These are phyloP conservation scores for Erpornis zantholeuca DNA, from an alignment of 2,113 vertebrate species.

Conservation along the genomic window DNA sequence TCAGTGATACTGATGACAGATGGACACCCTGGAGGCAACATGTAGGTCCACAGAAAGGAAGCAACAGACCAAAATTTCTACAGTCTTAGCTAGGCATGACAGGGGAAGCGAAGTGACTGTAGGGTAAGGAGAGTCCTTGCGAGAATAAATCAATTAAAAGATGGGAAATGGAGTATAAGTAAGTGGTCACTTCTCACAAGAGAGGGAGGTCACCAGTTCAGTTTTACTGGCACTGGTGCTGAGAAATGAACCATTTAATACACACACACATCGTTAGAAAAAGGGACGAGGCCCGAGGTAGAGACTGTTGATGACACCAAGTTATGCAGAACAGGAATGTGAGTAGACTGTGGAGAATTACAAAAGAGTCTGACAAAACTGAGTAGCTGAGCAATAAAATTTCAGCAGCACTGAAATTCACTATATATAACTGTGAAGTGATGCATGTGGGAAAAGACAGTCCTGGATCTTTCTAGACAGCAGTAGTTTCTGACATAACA, in stretches of 20 bases:
- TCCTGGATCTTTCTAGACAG: background rate
- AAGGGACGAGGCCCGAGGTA: background rate
- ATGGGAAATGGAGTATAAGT: background rate
- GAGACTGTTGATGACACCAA: background rate
- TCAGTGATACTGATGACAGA: background rate
- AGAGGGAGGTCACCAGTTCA: background rate
- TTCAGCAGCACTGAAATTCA: background rate
- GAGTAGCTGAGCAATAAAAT: background rate
- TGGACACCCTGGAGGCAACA: background rate
- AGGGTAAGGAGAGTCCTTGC: background rate
- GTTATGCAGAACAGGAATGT: background rate
- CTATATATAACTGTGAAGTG: background rate
- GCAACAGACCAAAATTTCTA: background rate
- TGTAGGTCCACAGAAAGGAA: background rate
- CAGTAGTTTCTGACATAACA: background rate
- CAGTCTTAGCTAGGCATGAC: background rate
- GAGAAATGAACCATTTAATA: background rate
- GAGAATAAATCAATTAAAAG: background rate
- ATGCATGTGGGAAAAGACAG: background rate
- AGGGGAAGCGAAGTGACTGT: background rate
- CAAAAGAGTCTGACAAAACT: accelerated
- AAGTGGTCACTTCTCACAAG: background rate
- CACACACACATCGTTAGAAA: background rate
- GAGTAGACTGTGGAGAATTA: background rate
- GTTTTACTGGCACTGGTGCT: background rate